Percentiles rank a stretch among this genome's conserved stretches.
Evolutionary conservation across 2,113 vertebrate genomes (phyloP).

Genomic region (Morphnarchus princeps): DNA sequence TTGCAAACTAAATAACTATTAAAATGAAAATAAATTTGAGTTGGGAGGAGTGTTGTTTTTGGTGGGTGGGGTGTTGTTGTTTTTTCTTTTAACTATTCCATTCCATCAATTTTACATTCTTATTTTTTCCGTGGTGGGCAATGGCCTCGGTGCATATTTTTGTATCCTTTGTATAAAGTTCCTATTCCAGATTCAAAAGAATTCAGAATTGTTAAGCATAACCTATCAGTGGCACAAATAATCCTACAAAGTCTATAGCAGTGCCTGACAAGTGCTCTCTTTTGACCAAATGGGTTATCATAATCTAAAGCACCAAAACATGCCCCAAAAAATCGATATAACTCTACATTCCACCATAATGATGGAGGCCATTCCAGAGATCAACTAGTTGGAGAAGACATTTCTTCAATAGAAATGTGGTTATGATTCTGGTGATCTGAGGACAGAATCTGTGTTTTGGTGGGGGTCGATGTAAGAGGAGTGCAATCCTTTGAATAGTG

Average conservation of each 20-base stretch:
- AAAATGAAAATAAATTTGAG: neutral
- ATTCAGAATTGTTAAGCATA: neutral
- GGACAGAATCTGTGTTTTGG: neutral
- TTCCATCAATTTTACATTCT: neutral
- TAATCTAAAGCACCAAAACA: neutral
- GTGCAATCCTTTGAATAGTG: neutral
- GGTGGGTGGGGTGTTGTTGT: neutral
- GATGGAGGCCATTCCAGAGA: neutral
- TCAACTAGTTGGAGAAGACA: neutral
- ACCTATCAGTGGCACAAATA: neutral
- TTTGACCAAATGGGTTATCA: neutral
- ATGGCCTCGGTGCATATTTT: neutral
- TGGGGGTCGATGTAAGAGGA: neutral
- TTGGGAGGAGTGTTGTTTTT: fast-evolving
- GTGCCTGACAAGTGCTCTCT: neutral
- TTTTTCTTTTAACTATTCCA: neutral
- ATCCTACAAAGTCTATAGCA: neutral
- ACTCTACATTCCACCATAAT: neutral
- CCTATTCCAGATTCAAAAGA: neutral
- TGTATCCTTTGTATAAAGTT: neutral
- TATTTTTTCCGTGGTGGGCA: neutral
- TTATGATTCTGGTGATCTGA: neutral
- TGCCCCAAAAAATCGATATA: neutral
- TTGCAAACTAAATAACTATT: neutral
- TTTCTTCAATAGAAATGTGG: neutral